Evolutionary conservation across 1,140 invertebrate species (phyloP).

Genomic region (Bilobella aurantiaca): DNA sequence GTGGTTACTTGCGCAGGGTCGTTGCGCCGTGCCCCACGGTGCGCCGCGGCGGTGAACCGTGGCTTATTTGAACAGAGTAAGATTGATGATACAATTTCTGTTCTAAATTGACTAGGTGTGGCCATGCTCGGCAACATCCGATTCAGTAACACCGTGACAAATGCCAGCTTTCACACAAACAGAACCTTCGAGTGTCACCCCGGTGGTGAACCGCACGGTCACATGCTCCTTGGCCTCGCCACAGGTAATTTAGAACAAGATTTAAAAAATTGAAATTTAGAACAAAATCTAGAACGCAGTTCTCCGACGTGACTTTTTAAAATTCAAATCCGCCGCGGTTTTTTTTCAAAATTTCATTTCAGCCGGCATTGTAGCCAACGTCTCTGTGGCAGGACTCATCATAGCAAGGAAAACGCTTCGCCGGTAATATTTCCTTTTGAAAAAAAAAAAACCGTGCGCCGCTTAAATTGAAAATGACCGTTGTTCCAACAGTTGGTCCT

Average conservation of each 20-base stretch:
- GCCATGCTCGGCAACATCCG: conserved; percentile 7
- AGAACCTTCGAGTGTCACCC: conserved; percentile 23
- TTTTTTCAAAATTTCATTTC: background rate
- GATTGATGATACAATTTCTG: no score
- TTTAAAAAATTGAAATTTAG: no score
- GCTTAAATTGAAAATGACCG: background rate
- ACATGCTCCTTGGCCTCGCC: conserved; percentile 24
- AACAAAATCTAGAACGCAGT: background rate
- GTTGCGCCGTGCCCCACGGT: no score
- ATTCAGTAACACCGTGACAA: background rate
- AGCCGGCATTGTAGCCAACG: conserved; percentile 30
- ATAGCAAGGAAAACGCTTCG: conserved; percentile 29
- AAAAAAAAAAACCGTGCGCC: no score
- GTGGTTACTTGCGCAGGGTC: background rate
- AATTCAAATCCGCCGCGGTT: background rate
- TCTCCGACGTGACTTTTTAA: background rate
- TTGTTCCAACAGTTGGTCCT: conserved; percentile 60
- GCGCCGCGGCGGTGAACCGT: background rate
- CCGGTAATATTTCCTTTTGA: conserved; percentile 20
- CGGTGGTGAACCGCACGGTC: conserved; percentile 24
- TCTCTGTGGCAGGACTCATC: conserved; percentile 30
- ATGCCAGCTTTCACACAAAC: background rate
- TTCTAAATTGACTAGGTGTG: background rate
- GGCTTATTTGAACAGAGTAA: no score
- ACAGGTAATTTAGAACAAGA: conserved; percentile 17